Conservation (phyloP, 1,140 invertebrate species). For the Drosophila ficusphila region DNA sequence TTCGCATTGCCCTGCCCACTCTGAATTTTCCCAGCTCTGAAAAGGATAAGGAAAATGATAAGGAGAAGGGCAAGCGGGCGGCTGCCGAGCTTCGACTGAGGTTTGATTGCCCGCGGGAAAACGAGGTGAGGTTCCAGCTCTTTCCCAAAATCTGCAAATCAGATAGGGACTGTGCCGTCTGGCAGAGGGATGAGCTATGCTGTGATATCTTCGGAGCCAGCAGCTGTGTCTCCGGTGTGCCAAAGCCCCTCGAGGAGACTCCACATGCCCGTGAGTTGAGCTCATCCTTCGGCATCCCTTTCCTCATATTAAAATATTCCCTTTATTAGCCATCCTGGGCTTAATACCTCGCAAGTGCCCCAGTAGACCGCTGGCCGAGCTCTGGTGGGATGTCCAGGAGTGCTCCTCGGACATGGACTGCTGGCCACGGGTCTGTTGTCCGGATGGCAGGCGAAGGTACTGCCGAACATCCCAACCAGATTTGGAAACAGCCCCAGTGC, state of each 20-base stretch:
- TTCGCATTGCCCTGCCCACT: constrained; percentile 79
- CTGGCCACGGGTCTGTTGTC: constrained; percentile 89
- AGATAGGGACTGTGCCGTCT: constrained; percentile 85
- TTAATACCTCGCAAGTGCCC: constrained; percentile 88
- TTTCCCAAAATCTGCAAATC: constrained; percentile 86
- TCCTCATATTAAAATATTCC: background rate
- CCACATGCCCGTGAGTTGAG: constrained; percentile 86
- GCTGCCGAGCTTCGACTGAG: constrained; percentile 53
- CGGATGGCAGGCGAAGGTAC: constrained; percentile 87
- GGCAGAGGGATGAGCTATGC: constrained; percentile 85
- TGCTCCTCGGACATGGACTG: constrained; percentile 88
- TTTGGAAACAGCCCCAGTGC: constrained; percentile 86
- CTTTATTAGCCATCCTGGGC: constrained; percentile 86
- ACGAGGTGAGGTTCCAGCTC: constrained; percentile 84
- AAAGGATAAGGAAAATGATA: constrained; percentile 56
- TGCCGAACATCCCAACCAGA: constrained; percentile 88
- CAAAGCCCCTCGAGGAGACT: constrained; percentile 85
- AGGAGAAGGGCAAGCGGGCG: constrained; percentile 71
- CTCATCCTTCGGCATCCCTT: too few species aligned
- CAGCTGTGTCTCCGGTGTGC: constrained; percentile 86
- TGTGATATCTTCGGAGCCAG: constrained; percentile 85
- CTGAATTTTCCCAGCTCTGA: constrained; percentile 76
- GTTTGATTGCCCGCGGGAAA: constrained; percentile 85
- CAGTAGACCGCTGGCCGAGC: constrained; percentile 87
- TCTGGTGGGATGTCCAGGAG: constrained; percentile 87